phyloP scores from a whole-genome alignment of 2,797 vertebrate genomes.

The Gobionotothen gibberifrons region DNA sequence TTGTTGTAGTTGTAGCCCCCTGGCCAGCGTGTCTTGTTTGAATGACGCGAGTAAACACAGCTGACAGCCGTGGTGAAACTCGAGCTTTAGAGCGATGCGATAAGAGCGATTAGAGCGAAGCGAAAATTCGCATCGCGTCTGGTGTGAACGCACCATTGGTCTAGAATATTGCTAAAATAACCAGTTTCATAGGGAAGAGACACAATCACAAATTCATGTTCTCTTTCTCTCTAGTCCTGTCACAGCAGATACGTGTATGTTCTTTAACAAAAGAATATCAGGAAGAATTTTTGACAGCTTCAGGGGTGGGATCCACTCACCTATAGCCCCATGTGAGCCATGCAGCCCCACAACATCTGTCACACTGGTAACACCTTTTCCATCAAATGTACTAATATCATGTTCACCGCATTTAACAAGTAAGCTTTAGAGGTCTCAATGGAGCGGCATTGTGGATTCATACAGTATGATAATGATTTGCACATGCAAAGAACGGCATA shows the following conservation, averaged over 20 bases:
- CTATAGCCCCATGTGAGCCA: constrained; percentile 36
- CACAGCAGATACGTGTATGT: constrained; percentile 59
- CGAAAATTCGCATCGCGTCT: no score
- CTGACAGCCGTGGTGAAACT: no score
- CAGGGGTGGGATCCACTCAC: constrained; percentile 16
- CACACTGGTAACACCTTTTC: constrained; percentile 11
- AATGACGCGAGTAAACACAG: no score
- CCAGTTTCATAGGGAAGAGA: not conserved
- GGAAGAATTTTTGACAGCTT: constrained; percentile 53
- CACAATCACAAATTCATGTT: not conserved
- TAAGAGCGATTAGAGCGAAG: no score
- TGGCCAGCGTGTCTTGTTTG: no score
- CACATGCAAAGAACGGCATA: constrained; percentile 46
- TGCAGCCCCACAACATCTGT: constrained; percentile 8
- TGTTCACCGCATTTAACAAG: not conserved
- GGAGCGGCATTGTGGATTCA: not conserved
- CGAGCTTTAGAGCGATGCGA: no score
- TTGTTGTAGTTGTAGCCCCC: no score
- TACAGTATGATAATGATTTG: constrained; percentile 44
- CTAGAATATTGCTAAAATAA: no score
- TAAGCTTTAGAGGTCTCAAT: not conserved
- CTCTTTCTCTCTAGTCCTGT: constrained; percentile 26
- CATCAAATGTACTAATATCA: not conserved
- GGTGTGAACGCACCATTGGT: not conserved
- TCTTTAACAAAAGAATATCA: constrained; percentile 59